Conservation (phyloP, 2,888 invertebrate species). For the Mayetiola destructor region DNA sequence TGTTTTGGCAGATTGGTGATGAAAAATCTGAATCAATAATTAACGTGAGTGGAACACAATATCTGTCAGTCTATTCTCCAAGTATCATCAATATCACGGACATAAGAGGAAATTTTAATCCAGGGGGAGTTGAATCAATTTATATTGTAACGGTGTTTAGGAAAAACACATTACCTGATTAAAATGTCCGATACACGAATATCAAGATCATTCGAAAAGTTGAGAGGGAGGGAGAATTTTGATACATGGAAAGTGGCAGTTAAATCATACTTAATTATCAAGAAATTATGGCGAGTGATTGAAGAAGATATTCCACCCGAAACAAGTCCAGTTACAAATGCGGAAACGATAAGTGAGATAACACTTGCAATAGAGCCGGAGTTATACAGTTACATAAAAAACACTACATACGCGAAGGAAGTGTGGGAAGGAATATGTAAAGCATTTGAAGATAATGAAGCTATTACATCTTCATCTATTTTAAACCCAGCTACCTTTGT, state of each 20-base stretch:
- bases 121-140: neutral
- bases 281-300: slow-evolving; percentile 15
- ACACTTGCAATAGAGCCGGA: slow-evolving; percentile 20
- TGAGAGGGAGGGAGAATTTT: slow-evolving; percentile 19
- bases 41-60: neutral
- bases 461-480: slow-evolving; percentile 19
- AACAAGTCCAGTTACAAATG: slow-evolving; percentile 15
- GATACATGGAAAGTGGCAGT: slow-evolving; percentile 25
- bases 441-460: slow-evolving; percentile 19
- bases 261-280: slow-evolving; percentile 19
- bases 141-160: too few species aligned
- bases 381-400: slow-evolving; percentile 20
- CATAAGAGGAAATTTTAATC: neutral
- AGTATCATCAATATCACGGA: slow-evolving; percentile 1
- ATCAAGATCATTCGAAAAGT: neutral
- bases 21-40: neutral
- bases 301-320: neutral
- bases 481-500: slow-evolving; percentile 18
- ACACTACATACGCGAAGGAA: slow-evolving; percentile 18
- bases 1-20: neutral
- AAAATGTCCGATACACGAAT: too few species aligned
- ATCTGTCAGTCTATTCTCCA: neutral
- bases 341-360: slow-evolving; percentile 20
- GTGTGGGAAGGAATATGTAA: slow-evolving; percentile 19
- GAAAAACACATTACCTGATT: too few species aligned